Evolutionary conservation across 1,140 invertebrate genomes (phyloP).

Genomic region (Paralvinella palmiformis): DNA sequence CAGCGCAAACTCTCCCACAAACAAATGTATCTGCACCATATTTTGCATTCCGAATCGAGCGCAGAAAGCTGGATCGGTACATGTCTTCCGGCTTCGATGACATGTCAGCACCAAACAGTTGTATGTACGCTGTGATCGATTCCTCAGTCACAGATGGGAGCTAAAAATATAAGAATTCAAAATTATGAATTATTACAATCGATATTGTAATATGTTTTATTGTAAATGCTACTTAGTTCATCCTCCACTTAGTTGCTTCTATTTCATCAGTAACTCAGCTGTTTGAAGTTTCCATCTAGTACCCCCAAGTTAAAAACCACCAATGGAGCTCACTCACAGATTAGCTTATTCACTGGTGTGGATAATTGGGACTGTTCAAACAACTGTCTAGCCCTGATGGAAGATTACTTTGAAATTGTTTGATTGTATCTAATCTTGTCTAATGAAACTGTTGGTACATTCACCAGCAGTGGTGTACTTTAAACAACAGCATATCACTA

Average conservation of each 20-base stretch:
- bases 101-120: no score
- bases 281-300: background rate
- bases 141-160: no score
- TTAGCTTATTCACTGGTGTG: background rate
- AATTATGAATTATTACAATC: background rate
- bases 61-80: no score
- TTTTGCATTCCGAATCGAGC: background rate
- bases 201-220: background rate
- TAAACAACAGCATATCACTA: background rate
- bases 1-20: background rate
- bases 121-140: no score
- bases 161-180: no score
- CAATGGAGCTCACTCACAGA: constrained; percentile 1
- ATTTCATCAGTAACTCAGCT: background rate
- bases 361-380: constrained; percentile 6
- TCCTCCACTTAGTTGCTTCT: constrained; percentile 1
- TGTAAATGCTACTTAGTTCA: constrained; percentile 1
- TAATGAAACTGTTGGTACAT: background rate
- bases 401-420: constrained; percentile 4
- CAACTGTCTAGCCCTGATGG: background rate
- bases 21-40: background rate
- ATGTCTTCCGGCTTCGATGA: no score
- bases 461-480: background rate
- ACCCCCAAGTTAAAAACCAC: background rate
- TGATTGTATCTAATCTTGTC: constrained; percentile 2